Percentiles rank a stretch among this genome's conserved stretches.
phyloP scores from a whole-genome alignment of 2,113 vertebrate species.

The Leptobrachium leishanense region DNA sequence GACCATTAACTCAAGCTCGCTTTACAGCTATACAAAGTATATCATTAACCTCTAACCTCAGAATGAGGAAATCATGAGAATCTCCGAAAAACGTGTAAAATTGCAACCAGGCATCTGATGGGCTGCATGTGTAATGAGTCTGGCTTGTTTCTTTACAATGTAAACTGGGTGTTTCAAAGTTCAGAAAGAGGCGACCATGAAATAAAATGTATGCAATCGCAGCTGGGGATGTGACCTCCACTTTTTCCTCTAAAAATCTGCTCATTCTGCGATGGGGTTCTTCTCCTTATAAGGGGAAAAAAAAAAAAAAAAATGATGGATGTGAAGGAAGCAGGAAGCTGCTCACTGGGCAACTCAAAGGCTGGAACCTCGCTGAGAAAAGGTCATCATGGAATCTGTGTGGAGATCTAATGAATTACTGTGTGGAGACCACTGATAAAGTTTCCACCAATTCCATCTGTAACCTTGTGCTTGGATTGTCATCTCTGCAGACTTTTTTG shows the following conservation, averaged over 20 bases:
- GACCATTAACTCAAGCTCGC: too few species aligned
- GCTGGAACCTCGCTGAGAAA: constrained; percentile 10
- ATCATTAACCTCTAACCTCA: too few species aligned
- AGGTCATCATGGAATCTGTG: background rate
- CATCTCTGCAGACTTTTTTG: too few species aligned
- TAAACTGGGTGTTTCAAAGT: too few species aligned
- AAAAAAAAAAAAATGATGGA: constrained; percentile 54
- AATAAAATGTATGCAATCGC: background rate
- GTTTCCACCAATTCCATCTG: too few species aligned
- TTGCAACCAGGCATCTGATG: too few species aligned
- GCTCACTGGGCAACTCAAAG: constrained; percentile 58
- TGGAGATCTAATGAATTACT: constrained; percentile 11
- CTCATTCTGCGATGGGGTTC: constrained; percentile 58
- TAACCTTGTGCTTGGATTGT: too few species aligned
- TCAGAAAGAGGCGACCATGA: background rate
- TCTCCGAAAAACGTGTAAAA: too few species aligned
- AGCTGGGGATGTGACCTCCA: constrained; percentile 57
- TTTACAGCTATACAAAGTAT: too few species aligned
- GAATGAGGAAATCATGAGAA: too few species aligned
- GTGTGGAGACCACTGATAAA: background rate
- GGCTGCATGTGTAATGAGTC: too few species aligned
- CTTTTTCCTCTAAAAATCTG: constrained; percentile 68
- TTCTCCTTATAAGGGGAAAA: constrained; percentile 69
- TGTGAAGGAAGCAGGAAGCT: constrained; percentile 69
- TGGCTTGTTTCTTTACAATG: too few species aligned